phyloP scores from a whole-genome alignment of 2,888 invertebrate species.

The Nasonia oneida region DNA sequence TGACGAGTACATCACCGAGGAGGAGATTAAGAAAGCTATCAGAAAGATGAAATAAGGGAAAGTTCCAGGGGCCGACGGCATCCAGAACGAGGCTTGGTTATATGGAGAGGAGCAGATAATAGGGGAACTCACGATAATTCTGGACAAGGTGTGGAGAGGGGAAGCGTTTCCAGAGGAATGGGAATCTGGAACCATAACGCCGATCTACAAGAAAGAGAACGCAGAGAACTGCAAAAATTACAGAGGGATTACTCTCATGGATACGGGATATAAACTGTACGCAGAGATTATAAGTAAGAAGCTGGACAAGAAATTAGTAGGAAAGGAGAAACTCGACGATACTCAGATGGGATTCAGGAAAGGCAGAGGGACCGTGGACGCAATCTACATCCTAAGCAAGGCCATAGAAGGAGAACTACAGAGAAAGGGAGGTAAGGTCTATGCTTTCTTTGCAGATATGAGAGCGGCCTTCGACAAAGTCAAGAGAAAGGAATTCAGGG shows the following conservation, averaged over 20 bases:
- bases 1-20: no score
- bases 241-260: slow-evolving; percentile 7
- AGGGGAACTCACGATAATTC: background rate
- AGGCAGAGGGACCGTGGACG: background rate
- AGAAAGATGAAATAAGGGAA: background rate
- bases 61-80: background rate
- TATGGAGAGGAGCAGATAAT: background rate
- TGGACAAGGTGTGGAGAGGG: background rate
- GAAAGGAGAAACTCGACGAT: background rate
- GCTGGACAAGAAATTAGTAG: background rate
- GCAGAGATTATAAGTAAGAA: slow-evolving; percentile 18
- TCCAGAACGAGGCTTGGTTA: slow-evolving; percentile 4
- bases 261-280: slow-evolving; percentile 22
- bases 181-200: slow-evolving; percentile 9
- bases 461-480: background rate
- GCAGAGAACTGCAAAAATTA: background rate
- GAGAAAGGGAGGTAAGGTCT: background rate
- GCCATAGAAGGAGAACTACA: background rate
- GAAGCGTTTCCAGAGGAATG: slow-evolving; percentile 20
- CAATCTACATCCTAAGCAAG: background rate
- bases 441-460: background rate
- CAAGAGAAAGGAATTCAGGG: background rate
- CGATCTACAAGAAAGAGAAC: slow-evolving; percentile 5
- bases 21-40: background rate
- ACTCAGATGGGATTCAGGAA: background rate